phyloP scores from a whole-genome alignment of 2,888 invertebrate genomes.

The Sisyra terminalis region DNA sequence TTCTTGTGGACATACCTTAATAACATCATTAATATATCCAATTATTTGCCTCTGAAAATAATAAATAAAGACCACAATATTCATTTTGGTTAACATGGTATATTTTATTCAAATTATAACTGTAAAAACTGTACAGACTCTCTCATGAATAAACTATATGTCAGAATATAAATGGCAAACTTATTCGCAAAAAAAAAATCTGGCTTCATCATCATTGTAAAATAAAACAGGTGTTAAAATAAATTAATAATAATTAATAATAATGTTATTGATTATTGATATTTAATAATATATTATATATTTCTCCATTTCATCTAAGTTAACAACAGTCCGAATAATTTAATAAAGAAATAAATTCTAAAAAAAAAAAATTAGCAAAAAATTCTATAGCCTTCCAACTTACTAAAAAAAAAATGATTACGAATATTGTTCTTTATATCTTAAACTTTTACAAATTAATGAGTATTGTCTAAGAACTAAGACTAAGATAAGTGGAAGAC shows the following conservation, averaged over 20 bases:
- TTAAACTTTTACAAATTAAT: too few relatives aligned
- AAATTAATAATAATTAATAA: background rate
- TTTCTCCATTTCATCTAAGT: background rate
- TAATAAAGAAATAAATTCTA: background rate
- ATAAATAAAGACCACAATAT: background rate
- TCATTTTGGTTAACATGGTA: constrained; percentile 2
- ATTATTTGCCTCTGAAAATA: background rate
- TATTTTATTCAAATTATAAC: constrained; percentile 3
- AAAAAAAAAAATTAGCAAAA: background rate
- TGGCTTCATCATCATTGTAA: background rate
- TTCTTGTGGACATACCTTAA: too few relatives aligned
- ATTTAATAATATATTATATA: background rate
- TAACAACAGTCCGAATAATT: constrained; percentile 2
- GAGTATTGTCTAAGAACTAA: background rate
- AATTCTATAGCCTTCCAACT: background rate
- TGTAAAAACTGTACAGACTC: constrained; percentile 6
- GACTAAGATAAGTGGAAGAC: constrained; percentile 3
- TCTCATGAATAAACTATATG: background rate
- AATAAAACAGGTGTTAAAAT: background rate
- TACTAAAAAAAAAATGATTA: background rate
- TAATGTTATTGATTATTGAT: too few relatives aligned
- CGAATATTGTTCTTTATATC: background rate
- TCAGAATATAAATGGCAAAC: constrained; percentile 6
- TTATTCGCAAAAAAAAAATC: background rate
- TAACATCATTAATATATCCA: too few relatives aligned